A percentile compares a stretch with the other conserved stretches of the same genome.
Conservation (phyloP, 2,797 vertebrate species). For the Rhinophrynus dorsalis region DNA sequence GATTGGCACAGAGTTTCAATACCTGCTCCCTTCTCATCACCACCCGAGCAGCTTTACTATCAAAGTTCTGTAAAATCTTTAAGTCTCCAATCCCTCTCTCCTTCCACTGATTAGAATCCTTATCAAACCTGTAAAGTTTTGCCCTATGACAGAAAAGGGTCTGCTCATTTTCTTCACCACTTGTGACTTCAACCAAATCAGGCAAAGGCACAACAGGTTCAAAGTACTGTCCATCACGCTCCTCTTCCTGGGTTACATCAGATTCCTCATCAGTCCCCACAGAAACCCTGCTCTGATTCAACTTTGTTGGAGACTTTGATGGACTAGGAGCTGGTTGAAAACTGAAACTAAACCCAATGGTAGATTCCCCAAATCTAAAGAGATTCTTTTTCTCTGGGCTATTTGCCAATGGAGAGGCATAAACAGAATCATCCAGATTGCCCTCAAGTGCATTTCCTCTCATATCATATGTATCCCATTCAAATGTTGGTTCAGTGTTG, state of each 20-base stretch:
- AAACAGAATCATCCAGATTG: slow-evolving; percentile 80
- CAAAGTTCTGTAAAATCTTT: slow-evolving; percentile 89
- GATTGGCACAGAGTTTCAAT: slow-evolving; percentile 96
- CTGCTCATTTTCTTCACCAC: slow-evolving; percentile 94
- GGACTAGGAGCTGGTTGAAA: slow-evolving; percentile 94
- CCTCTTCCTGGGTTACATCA: slow-evolving; percentile 89
- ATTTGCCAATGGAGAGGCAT: slow-evolving; percentile 80
- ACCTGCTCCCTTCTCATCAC: slow-evolving; percentile 98
- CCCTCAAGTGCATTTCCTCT: slow-evolving; percentile 82
- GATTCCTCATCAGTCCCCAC: slow-evolving; percentile 91
- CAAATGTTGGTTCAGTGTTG: slow-evolving; percentile 79
- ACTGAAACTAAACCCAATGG: slow-evolving; percentile 89
- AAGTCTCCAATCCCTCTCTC: slow-evolving; percentile 96
- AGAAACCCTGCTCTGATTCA: slow-evolving; percentile 87
- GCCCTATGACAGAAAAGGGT: slow-evolving; percentile 92
- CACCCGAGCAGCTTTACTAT: slow-evolving; percentile 84
- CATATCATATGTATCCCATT: slow-evolving; percentile 94
- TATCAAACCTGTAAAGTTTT: slow-evolving; percentile 95
- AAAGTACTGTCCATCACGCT: slow-evolving; percentile 92
- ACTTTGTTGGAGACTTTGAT: slow-evolving; percentile 88
- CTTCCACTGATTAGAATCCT: slow-evolving; percentile 89
- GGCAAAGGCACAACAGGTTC: slow-evolving; percentile 94
- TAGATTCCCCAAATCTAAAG: slow-evolving; percentile 93
- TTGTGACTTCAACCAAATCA: slow-evolving; percentile 89
- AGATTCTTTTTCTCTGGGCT: slow-evolving; percentile 87